Evolutionary conservation across 1,140 invertebrate genomes (phyloP).

Genomic region (Megalopta genalis): DNA sequence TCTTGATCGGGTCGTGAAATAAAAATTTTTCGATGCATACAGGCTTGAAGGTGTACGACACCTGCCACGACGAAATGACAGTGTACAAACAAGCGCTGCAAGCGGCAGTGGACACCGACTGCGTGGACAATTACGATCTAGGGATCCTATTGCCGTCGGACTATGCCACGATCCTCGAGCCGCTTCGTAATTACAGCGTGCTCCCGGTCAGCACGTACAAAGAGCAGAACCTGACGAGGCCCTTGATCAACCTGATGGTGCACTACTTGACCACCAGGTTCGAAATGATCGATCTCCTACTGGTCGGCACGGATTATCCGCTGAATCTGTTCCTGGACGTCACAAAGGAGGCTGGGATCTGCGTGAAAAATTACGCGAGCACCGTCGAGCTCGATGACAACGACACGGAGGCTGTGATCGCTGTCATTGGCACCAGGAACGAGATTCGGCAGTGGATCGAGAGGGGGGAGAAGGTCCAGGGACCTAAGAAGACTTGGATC

Average conservation of each 20-base stretch:
- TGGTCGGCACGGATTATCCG: slow-evolving; percentile 54
- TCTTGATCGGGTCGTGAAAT: too few species aligned
- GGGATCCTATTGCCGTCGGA: slow-evolving; percentile 68
- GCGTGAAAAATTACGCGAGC: slow-evolving; percentile 66
- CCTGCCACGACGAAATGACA: slow-evolving; percentile 70
- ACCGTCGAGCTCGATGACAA: slow-evolving; percentile 42
- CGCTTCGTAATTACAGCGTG: slow-evolving; percentile 67
- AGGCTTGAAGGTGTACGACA: slow-evolving; percentile 75
- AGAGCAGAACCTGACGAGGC: slow-evolving; percentile 65
- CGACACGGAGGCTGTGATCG: slow-evolving; percentile 60
- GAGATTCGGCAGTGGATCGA: slow-evolving; percentile 70
- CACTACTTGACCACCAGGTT: slow-evolving; percentile 69
- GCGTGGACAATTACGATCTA: slow-evolving; percentile 69
- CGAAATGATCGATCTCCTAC: slow-evolving; percentile 67
- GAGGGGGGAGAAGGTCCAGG: slow-evolving; percentile 39
- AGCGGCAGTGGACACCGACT: slow-evolving; percentile 67
- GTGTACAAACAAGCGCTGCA: slow-evolving; percentile 72
- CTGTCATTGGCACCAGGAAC: slow-evolving; percentile 62
- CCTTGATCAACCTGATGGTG: slow-evolving; percentile 65
- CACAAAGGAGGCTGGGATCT: slow-evolving; percentile 68
- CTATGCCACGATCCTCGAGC: slow-evolving; percentile 64
- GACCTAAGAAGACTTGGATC: slow-evolving; percentile 68
- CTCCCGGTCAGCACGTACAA: slow-evolving; percentile 68
- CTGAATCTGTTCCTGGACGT: slow-evolving; percentile 61
- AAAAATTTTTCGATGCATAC: background rate